Percentiles rank a stretch among this genome's conserved stretches.
These are phyloP conservation scores for Gallirallus australis DNA, from an alignment of 2,797 vertebrate genomes.

Conservation along the genomic window DNA sequence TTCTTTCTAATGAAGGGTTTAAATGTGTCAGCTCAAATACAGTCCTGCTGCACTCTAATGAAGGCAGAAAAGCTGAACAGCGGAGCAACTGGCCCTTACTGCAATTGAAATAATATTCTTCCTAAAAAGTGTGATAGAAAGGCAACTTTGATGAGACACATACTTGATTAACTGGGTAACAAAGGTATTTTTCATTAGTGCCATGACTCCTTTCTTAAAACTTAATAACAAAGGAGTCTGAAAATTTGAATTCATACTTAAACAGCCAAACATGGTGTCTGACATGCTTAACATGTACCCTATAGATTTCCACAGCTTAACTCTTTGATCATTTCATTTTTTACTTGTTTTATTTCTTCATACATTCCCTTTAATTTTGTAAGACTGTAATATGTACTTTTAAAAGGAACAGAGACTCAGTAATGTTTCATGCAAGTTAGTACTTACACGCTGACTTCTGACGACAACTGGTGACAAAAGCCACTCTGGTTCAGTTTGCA, in stretches of 20 bases:
- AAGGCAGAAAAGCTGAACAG: background rate
- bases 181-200: background rate
- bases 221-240: background rate
- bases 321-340: background rate
- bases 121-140: background rate
- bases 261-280: background rate
- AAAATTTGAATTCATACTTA: background rate
- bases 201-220: background rate
- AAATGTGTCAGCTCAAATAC: background rate
- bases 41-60: background rate
- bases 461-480: background rate
- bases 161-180: background rate
- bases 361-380: background rate
- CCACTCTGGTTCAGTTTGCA: background rate
- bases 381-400: background rate
- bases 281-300: background rate
- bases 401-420: background rate
- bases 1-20: constrained; percentile 19
- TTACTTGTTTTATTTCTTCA: background rate
- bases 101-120: background rate
- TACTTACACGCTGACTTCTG: background rate
- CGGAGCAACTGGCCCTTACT: background rate
- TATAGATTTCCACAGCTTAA: background rate
- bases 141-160: background rate
- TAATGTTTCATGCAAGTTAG: background rate